Evolutionary conservation across 2,888 invertebrate genomes (phyloP).

Genomic region (Sinelater perroti): DNA sequence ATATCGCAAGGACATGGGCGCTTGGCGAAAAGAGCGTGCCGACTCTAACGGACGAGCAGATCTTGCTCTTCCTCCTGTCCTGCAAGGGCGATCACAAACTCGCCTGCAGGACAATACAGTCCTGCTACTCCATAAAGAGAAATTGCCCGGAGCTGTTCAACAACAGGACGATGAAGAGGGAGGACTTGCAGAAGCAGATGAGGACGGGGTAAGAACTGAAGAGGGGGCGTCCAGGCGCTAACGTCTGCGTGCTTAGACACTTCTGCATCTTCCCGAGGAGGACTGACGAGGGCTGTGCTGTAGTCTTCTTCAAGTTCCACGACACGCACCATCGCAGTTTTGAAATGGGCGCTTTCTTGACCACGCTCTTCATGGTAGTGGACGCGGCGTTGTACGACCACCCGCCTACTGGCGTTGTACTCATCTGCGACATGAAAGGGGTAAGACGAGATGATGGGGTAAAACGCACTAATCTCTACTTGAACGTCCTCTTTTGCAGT

Average conservation of each 20-base stretch:
- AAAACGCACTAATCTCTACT: too few relatives aligned
- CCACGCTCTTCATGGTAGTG: conserved; percentile 57
- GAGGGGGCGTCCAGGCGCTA: too few relatives aligned
- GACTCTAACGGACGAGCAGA: conserved; percentile 65
- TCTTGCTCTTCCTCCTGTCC: conserved; percentile 66
- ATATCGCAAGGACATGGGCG: conserved; percentile 46
- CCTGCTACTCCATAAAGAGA: too few relatives aligned
- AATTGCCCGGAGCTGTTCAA: conserved; percentile 73
- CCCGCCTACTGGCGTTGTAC: conserved; percentile 70
- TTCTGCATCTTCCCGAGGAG: conserved; percentile 66
- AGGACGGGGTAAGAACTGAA: conserved; percentile 69
- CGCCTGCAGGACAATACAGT: too few relatives aligned
- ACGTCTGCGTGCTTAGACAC: too few relatives aligned
- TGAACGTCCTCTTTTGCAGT: not conserved
- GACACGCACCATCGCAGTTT: not conserved
- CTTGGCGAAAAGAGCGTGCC: conserved; percentile 47
- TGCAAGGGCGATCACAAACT: too few relatives aligned
- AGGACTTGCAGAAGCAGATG: conserved; percentile 59
- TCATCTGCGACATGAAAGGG: conserved; percentile 74
- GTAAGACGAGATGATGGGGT: too few relatives aligned
- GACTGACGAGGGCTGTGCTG: conserved; percentile 67
- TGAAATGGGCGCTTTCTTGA: conserved; percentile 61
- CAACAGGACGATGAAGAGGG: conserved; percentile 62
- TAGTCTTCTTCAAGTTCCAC: conserved; percentile 56
- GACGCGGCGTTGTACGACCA: conserved; percentile 65